Conservation (phyloP, 2,797 vertebrate genomes). For the Amblyraja radiata region DNA sequence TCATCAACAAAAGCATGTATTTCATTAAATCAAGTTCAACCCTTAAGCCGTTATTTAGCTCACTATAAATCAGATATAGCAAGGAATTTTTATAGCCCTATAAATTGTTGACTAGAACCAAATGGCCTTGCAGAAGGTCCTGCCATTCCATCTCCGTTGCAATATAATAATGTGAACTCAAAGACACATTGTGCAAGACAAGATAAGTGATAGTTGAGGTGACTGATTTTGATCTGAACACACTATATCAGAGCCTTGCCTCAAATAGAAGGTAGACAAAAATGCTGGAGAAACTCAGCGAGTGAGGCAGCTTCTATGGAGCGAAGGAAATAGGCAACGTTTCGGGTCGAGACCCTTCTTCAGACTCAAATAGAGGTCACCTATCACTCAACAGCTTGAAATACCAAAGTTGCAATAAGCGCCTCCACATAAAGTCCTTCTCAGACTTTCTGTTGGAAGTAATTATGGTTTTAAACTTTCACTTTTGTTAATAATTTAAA, state of each 20-base stretch:
- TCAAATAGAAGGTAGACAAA: not conserved
- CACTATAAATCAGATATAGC: constrained; percentile 27
- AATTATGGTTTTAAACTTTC: not conserved
- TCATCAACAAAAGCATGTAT: constrained; percentile 28
- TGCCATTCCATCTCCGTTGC: not conserved
- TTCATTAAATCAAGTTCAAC: constrained; percentile 34
- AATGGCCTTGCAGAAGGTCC: constrained; percentile 26
- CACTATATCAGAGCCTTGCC: not conserved
- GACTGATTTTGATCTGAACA: not conserved
- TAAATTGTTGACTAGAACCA: constrained; percentile 28
- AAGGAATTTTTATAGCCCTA: constrained; percentile 34
- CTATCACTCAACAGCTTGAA: constrained; percentile 19
- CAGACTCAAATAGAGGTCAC: not conserved
- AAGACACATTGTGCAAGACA: constrained; percentile 14
- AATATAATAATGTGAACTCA: constrained; percentile 4
- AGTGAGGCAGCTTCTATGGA: no score
- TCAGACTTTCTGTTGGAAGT: not conserved
- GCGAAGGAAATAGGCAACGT: no score
- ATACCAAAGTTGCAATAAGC: not conserved
- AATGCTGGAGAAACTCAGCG: no score
- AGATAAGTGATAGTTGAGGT: not conserved
- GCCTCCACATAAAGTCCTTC: not conserved
- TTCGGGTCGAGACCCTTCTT: no score
- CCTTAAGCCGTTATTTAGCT: not conserved
- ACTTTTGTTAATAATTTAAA: not conserved